These are phyloP conservation scores for Callyntrura guangdongensis DNA, from an alignment of 2,888 invertebrate species.

Conservation along the genomic window DNA sequence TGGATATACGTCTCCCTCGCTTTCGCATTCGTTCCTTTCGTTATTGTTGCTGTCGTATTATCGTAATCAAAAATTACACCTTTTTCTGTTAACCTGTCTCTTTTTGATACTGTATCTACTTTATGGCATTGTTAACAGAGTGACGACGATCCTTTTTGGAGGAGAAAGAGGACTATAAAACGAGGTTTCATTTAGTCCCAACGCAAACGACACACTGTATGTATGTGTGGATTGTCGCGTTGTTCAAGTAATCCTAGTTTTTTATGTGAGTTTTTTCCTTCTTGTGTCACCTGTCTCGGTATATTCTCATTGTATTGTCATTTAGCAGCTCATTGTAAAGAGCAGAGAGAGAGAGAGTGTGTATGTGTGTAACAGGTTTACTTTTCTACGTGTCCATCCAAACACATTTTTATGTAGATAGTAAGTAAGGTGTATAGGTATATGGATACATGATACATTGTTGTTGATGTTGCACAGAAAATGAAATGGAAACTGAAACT, in stretches of 20 bases:
- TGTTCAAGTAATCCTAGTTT: conserved; percentile 56
- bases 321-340: not conserved
- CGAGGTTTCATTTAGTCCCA: conserved; percentile 20
- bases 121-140: conserved; percentile 47
- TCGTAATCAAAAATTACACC: conserved; percentile 69
- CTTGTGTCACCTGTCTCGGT: conserved; percentile 55
- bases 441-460: conserved; percentile 9
- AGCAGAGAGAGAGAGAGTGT: too few relatives aligned
- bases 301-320: conserved; percentile 56
- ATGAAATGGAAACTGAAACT: conserved; percentile 64
- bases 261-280: conserved; percentile 30
- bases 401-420: not conserved
- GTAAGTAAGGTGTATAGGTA: not conserved
- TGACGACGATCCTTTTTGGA: conserved; percentile 46
- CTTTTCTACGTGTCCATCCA: not conserved
- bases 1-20: conserved; percentile 6
- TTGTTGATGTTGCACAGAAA: conserved; percentile 16
- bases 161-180: conserved; percentile 36
- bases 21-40: conserved; percentile 54
- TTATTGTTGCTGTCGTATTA: not conserved
- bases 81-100: conserved; percentile 40
- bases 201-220: not conserved
- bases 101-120: conserved; percentile 21
- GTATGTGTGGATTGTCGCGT: not conserved
- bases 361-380: conserved; percentile 58